Base-by-base conservation (phyloP, 1,140 invertebrate species). In the Scaptomyza hsui region DNA sequence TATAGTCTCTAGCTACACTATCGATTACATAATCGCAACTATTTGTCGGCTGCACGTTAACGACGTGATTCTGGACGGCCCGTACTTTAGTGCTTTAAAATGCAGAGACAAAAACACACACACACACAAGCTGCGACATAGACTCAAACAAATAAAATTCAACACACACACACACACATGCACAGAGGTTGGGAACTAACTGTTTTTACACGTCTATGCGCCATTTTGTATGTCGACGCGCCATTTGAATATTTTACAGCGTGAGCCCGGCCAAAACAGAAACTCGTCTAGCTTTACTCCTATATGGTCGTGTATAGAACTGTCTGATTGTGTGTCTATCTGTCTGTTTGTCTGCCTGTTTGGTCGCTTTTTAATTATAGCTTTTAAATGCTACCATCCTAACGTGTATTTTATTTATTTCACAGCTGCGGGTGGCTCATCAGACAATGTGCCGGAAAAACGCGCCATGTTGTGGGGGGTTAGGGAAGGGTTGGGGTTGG, bases 361-460 rank as follows among this genome's bases (percentile, higher is more conserved):
- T 83, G 79, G 81, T 86, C 79, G 82, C 81, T 86, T 86, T 88
- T 86, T 86, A 86, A 86, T 86, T 86, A 86, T 86, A 88, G 82
- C 81, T 81, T 88, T 86, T 86, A 86, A 88, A 86, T 86, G 78
- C 67, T 55, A 52, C 70, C 71, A 75, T 78, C 42, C 82, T 86
- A 88, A 88, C 82, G 82, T 88, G 82, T 78, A 86, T 88, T 86
- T 86, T 86, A 86, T 86, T 88, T 86, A 81, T 86, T 86, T 86
- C 82, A 75, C 82, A 80, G 80, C 80, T 83, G 77, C 80, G 75
- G 72, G 80, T 75, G 70, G 61, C 73, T 88, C 81, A 86, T 88
- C 82, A 81, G 82, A 86, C 82, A 86, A 88, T 88, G 70, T 78
- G 72, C 80, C 75, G 67, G 80, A 85, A 85, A 83, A 85, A 76